Evolutionary conservation across 2,888 invertebrate genomes (phyloP).

Genomic region (Andrena hattorfiana): DNA sequence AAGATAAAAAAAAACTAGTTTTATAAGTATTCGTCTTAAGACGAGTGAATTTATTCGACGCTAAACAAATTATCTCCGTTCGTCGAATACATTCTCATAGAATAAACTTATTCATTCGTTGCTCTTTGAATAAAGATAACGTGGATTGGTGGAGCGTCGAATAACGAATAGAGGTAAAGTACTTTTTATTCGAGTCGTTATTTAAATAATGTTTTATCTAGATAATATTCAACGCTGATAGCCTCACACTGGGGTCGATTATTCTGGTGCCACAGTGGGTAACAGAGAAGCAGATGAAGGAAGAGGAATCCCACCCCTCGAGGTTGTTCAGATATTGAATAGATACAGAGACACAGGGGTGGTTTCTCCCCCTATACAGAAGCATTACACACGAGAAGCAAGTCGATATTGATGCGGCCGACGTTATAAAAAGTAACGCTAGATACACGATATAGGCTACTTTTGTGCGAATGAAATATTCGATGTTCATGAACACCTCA

Average conservation of each 20-base stretch:
- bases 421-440: not conserved
- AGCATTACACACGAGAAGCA: slow-evolving; percentile 27
- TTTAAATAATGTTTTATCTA: not conserved
- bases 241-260: slow-evolving; percentile 26
- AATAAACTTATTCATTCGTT: no score
- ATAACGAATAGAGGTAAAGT: no score
- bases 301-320: slow-evolving; percentile 12
- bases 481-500: not conserved
- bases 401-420: slow-evolving; percentile 68
- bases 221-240: not conserved
- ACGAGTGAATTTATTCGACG: no score
- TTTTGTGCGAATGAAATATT: not conserved
- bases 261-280: slow-evolving; percentile 21
- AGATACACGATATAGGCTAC: no score
- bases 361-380: not conserved
- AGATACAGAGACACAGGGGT: no score
- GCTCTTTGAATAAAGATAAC: no score
- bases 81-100: no score
- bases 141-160: no score
- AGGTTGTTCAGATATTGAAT: not conserved
- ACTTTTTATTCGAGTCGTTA: not conserved
- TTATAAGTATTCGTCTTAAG: no score
- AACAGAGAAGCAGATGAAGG: not conserved
- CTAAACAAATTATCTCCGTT: no score
- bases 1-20: no score